A percentile compares a stretch with the other conserved stretches of the same genome.
Evolutionary conservation across 2,797 vertebrate genomes (phyloP).

Genomic region (Crocidura indochinensis): DNA sequence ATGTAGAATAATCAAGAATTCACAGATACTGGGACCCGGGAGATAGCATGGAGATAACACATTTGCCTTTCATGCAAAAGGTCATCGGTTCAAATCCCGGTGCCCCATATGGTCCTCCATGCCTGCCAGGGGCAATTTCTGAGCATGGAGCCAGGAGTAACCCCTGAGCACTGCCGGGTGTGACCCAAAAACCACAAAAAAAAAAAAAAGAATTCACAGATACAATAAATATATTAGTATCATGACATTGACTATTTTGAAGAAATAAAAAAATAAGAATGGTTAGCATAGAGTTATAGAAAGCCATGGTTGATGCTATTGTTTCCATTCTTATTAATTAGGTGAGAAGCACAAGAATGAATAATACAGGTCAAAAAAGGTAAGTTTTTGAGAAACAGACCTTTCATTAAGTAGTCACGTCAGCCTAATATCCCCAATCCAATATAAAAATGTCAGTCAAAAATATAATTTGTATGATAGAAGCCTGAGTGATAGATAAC

Average conservation of each 20-base stretch:
- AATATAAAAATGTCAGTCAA: neutral
- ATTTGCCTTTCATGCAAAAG: too few species aligned
- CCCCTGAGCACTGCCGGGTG: too few species aligned
- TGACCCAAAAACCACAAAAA: too few species aligned
- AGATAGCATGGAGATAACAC: too few species aligned
- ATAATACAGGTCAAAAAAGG: neutral
- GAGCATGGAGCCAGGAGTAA: too few species aligned
- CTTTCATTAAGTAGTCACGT: neutral
- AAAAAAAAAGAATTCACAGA: neutral
- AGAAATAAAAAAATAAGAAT: conserved; percentile 10
- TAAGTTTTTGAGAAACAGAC: neutral
- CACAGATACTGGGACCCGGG: too few species aligned
- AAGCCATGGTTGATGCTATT: neutral
- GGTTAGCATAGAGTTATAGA: neutral
- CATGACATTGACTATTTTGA: neutral
- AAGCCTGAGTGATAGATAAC: too few species aligned
- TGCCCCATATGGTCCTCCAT: too few species aligned
- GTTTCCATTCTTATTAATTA: conserved; percentile 25
- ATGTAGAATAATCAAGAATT: neutral
- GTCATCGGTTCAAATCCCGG: too few species aligned
- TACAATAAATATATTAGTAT: neutral
- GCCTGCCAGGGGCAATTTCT: too few species aligned
- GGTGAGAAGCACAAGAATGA: neutral
- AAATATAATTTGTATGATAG: neutral
- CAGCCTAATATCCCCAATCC: neutral